A percentile compares a stretch with the other conserved stretches of the same genome.
Evolutionary conservation across 2,888 invertebrate genomes (phyloP).

Genomic region (Caenorhabditis doughertyi): DNA sequence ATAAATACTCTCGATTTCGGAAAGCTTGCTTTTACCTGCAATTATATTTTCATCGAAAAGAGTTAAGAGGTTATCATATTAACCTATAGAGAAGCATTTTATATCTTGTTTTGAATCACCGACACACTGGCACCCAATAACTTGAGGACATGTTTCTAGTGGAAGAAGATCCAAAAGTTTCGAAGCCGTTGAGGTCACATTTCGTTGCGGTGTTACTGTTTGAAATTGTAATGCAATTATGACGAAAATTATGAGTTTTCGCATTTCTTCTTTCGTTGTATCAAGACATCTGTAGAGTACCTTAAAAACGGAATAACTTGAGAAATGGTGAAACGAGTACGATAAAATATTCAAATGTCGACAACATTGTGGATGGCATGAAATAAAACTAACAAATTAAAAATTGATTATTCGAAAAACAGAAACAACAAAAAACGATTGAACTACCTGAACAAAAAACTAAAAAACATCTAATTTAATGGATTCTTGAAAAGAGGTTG

Average conservation of each 20-base stretch:
- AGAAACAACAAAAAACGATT: slow-evolving; percentile 29
- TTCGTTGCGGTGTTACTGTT: not conserved
- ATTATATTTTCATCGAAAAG: no score
- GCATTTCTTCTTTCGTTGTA: slow-evolving; percentile 11
- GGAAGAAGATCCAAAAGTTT: slow-evolving; percentile 20
- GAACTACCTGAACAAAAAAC: slow-evolving; percentile 13
- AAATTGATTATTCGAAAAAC: slow-evolving; percentile 11
- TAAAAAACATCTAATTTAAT: slow-evolving; percentile 35
- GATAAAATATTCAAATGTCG: slow-evolving; percentile 6
- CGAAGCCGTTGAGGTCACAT: not conserved
- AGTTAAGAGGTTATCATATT: not conserved
- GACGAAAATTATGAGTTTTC: slow-evolving; percentile 19
- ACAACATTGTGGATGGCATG: slow-evolving; percentile 9
- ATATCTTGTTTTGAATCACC: slow-evolving; percentile 28
- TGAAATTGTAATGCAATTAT: not conserved
- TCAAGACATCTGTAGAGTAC: slow-evolving; percentile 20
- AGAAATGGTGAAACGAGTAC: slow-evolving; percentile 1
- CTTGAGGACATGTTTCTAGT: slow-evolving; percentile 47
- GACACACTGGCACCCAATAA: slow-evolving; percentile 47
- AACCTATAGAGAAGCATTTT: slow-evolving; percentile 45
- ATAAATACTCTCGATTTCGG: slow-evolving; percentile 26
- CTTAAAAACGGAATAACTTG: not conserved
- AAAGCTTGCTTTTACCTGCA: slow-evolving; percentile 33
- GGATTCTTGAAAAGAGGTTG: slow-evolving; percentile 63
- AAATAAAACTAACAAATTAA: not conserved